A percentile compares a stretch with the other conserved stretches of the same genome.
Evolutionary conservation across 2,888 invertebrate species (phyloP).

Genomic region (Drosophila falleni): DNA sequence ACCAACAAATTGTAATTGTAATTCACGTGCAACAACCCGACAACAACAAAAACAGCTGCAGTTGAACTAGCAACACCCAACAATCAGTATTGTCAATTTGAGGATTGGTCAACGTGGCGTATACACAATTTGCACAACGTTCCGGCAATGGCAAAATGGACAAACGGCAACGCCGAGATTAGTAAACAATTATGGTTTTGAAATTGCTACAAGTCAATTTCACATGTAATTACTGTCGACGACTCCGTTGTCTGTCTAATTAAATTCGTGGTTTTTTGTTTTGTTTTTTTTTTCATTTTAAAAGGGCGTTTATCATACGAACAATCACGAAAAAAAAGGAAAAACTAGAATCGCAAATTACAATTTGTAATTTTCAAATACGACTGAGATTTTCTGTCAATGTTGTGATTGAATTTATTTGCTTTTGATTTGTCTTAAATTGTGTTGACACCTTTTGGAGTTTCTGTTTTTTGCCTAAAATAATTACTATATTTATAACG

Average conservation of each 20-base stretch:
- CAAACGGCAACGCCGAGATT: conserved; percentile 58
- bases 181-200: conserved; percentile 79
- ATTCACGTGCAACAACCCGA: conserved; percentile 33
- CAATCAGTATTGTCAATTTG: conserved; percentile 63
- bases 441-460: conserved; percentile 41
- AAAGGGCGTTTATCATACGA: conserved; percentile 64
- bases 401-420: conserved; percentile 53
- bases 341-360: conserved; percentile 47
- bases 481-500: conserved; percentile 30
- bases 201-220: conserved; percentile 79
- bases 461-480: conserved; percentile 3
- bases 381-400: conserved; percentile 43
- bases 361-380: conserved; percentile 22
- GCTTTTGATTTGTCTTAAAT: conserved; percentile 38
- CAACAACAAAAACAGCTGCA: conserved; percentile 19
- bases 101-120: conserved; percentile 75
- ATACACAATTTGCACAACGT: conserved; percentile 73
- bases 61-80: conserved; percentile 56
- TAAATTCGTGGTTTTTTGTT: conserved; percentile 42
- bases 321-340: conserved; percentile 13
- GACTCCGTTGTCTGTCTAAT: conserved; percentile 49
- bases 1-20: conserved; percentile 43
- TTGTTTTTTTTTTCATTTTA: not conserved
- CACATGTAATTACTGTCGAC: conserved; percentile 60
- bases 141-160: conserved; percentile 37